Evolutionary conservation across 2,113 vertebrate species (phyloP).

Genomic region (Sphyrna mokarran): DNA sequence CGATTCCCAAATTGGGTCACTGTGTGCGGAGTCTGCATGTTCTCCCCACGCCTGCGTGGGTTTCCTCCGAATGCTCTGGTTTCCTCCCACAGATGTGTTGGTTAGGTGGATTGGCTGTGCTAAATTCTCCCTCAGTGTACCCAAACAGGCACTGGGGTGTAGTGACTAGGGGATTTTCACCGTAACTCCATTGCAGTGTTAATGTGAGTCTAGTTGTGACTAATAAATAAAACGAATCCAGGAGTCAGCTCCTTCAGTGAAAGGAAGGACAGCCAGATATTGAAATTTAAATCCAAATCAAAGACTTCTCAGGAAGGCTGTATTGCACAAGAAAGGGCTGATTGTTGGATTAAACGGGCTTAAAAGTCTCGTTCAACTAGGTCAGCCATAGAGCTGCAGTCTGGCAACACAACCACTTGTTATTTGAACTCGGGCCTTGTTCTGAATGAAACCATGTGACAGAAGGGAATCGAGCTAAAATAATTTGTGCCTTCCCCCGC

Average conservation of each 20-base stretch:
- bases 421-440: not conserved
- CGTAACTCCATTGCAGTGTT: too few relatives aligned
- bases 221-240: too few relatives aligned
- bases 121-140: too few relatives aligned
- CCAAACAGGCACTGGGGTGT: too few relatives aligned
- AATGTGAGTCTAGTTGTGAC: too few relatives aligned
- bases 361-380: not conserved
- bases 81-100: too few relatives aligned
- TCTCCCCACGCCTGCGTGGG: too few relatives aligned
- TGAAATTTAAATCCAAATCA: not conserved
- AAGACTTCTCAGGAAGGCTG: not conserved
- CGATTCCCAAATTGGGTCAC: too few relatives aligned
- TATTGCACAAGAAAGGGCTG: not conserved
- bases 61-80: too few relatives aligned
- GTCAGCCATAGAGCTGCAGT: slow-evolving; percentile 14
- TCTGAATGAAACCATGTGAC: slow-evolving; percentile 29
- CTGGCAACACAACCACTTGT: not conserved
- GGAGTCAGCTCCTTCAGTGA: not conserved
- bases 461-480: not conserved
- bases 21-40: too few relatives aligned
- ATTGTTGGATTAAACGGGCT: slow-evolving; percentile 2
- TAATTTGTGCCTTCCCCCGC: not conserved
- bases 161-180: too few relatives aligned
- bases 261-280: not conserved
- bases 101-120: too few relatives aligned